A percentile compares a stretch with the other conserved stretches of the same genome.
Conservation (phyloP, 2,113 vertebrate species). For the Lasiurus borealis region DNA sequence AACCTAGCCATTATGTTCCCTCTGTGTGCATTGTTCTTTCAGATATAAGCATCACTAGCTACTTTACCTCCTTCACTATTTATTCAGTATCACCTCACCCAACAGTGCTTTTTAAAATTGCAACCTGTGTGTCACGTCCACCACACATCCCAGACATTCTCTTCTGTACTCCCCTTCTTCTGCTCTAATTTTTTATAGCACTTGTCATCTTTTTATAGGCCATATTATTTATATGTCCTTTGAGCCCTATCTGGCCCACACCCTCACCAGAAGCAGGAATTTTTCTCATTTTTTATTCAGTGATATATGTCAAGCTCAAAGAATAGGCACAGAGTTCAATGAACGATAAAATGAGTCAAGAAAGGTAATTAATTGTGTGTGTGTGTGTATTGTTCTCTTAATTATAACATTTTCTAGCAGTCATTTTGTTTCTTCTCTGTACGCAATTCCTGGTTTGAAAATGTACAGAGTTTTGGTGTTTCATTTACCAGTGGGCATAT, state of each 20-base stretch:
- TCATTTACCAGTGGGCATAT: neutral
- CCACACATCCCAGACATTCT: neutral
- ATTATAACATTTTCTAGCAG: neutral
- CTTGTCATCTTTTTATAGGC: neutral
- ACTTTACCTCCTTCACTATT: neutral
- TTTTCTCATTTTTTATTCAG: conserved; percentile 9
- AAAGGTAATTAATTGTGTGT: neutral
- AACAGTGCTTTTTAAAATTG: neutral
- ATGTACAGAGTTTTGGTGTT: neutral
- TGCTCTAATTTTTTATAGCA: neutral
- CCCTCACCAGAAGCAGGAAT: neutral
- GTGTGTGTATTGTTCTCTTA: neutral
- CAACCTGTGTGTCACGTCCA: neutral
- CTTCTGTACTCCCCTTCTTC: neutral
- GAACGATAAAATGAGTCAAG: neutral
- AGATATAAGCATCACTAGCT: neutral
- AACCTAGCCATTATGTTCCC: too few species aligned
- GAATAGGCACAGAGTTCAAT: neutral
- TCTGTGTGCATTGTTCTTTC: neutral
- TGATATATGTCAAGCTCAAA: neutral
- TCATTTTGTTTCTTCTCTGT: neutral
- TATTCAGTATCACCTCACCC: neutral
- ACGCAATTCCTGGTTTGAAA: neutral
- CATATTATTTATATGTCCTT: neutral
- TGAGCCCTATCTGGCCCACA: neutral